These are phyloP conservation scores for Chelidonichthys spinosus DNA, from an alignment of 2,797 vertebrate genomes.

Conservation along the genomic window DNA sequence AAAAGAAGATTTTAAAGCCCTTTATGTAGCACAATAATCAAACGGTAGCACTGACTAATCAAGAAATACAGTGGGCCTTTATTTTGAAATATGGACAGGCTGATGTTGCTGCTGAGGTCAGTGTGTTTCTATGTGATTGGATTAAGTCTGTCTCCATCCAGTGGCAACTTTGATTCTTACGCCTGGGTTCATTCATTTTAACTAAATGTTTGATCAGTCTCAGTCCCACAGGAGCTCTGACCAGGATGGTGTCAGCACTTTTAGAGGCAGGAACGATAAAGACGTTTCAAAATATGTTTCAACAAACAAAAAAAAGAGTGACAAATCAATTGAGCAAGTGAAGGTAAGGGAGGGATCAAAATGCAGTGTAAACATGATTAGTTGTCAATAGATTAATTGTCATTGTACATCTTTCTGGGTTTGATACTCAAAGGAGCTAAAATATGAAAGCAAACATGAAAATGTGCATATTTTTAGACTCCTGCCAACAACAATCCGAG, in stretches of 20 bases:
- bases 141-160: conserved; percentile 67
- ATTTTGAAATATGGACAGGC: background rate
- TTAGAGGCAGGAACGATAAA: conserved; percentile 8
- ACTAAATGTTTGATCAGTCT: background rate
- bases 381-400: conserved; percentile 7
- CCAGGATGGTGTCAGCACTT: conserved; percentile 27
- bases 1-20: background rate
- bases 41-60: background rate
- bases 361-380: background rate
- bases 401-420: background rate
- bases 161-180: conserved; percentile 29
- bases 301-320: background rate
- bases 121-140: background rate
- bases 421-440: background rate
- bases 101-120: background rate
- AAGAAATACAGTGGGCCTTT: background rate
- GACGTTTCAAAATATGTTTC: conserved; percentile 10
- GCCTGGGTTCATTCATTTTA: background rate
- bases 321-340: background rate
- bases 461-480: background rate
- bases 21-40: background rate
- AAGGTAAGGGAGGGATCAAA: background rate
- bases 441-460: conserved; percentile 3
- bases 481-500: background rate
- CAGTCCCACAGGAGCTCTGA: background rate